These are phyloP conservation scores for Eufriesea mexicana DNA, from an alignment of 1,140 invertebrate species.

Conservation along the genomic window DNA sequence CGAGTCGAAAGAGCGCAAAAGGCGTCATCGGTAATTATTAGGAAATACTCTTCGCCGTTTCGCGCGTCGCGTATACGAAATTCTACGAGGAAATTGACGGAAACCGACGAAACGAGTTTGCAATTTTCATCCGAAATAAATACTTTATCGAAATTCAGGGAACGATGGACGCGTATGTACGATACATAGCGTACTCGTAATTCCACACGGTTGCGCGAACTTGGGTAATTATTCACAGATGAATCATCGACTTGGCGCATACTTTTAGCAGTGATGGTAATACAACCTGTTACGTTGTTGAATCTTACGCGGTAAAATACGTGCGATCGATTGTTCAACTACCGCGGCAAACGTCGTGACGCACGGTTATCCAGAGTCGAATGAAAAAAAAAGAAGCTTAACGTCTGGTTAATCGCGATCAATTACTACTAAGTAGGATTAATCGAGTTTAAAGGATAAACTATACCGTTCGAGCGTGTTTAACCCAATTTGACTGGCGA, in stretches of 20 bases:
- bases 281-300: conserved; percentile 6
- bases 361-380: neutral
- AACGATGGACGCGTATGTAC: too few species aligned
- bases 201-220: neutral
- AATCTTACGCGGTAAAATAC: too few species aligned
- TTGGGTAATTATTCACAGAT: neutral
- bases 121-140: too few species aligned
- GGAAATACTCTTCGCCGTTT: neutral
- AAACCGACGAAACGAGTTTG: too few species aligned
- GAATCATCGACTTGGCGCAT: conserved; percentile 19
- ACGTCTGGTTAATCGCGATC: neutral
- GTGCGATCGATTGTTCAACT: neutral
- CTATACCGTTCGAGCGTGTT: neutral
- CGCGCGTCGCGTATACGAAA: too few species aligned
- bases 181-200: neutral
- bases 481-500: conserved; percentile 10
- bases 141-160: too few species aligned
- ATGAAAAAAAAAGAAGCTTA: neutral
- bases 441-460: conserved; percentile 4
- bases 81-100: too few species aligned
- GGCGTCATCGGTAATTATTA: neutral
- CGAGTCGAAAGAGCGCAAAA: neutral
- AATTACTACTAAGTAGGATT: neutral
- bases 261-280: neutral
- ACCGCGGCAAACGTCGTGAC: neutral